These are phyloP conservation scores for Pyrrhosoma nymphula DNA, from an alignment of 2,888 invertebrate species.

Conservation along the genomic window DNA sequence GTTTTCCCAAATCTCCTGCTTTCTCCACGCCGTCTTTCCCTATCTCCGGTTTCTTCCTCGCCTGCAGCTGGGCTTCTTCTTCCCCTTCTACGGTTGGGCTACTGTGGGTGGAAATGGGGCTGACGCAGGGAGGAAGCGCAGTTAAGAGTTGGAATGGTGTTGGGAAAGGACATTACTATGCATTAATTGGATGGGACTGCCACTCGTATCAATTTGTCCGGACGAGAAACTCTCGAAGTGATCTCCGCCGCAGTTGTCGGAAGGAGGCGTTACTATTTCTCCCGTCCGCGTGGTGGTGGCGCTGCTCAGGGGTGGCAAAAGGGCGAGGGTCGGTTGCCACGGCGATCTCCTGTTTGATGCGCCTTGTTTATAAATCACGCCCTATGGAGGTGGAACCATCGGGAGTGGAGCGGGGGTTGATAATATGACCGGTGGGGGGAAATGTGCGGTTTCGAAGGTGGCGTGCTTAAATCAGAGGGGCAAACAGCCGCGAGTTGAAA, in stretches of 20 bases:
- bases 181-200: too few relatives aligned
- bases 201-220: too few relatives aligned
- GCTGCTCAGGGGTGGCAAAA: neutral
- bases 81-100: too few relatives aligned
- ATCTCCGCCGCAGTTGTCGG: neutral
- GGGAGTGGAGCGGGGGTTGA: neutral
- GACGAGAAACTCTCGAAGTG: neutral
- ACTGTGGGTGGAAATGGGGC: too few relatives aligned
- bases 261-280: neutral
- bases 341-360: neutral
- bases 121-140: too few relatives aligned
- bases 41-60: too few relatives aligned
- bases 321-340: neutral
- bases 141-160: too few relatives aligned
- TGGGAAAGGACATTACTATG: too few relatives aligned
- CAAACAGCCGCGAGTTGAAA: neutral
- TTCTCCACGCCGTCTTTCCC: too few relatives aligned
- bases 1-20: too few relatives aligned
- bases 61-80: too few relatives aligned
- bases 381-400: neutral
- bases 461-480: conserved; percentile 14
- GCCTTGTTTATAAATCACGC: conserved; percentile 60
- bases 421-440: too few relatives aligned
- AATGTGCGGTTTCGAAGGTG: conserved; percentile 19
- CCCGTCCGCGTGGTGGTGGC: neutral